These are phyloP conservation scores for Ariopsis seemanni DNA, from an alignment of 2,113 vertebrate genomes.

Conservation along the genomic window DNA sequence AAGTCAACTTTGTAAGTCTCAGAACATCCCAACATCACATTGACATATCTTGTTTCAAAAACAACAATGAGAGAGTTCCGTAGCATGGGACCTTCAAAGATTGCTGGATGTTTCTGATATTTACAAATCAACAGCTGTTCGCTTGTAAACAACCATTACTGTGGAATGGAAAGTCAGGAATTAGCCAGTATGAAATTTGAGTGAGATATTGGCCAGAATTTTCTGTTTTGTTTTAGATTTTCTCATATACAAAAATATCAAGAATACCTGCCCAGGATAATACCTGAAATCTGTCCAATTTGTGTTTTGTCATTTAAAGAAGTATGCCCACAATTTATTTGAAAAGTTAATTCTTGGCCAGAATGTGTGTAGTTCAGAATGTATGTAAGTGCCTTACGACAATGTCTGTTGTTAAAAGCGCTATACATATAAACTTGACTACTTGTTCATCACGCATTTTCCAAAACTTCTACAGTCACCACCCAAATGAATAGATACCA, in stretches of 20 bases:
- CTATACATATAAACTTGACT: too few relatives aligned
- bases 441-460: conserved; percentile 7
- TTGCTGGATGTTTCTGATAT: not conserved
- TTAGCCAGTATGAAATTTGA: not conserved
- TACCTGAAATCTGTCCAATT: not conserved
- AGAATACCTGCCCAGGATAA: not conserved
- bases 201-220: not conserved
- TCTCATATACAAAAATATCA: not conserved
- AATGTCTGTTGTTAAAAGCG: too few relatives aligned
- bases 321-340: not conserved
- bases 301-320: not conserved
- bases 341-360: conserved; percentile 10
- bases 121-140: not conserved
- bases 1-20: too few relatives aligned
- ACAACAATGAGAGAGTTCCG: too few relatives aligned
- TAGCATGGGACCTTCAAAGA: not conserved
- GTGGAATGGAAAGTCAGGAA: not conserved
- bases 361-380: not conserved
- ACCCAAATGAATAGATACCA: conserved; percentile 15
- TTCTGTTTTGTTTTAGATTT: not conserved
- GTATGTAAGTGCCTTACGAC: too few relatives aligned
- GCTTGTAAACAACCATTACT: not conserved
- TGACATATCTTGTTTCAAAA: too few relatives aligned
- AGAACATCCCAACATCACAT: too few relatives aligned
- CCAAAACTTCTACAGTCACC: not conserved